Conservation (phyloP, 2,113 vertebrate species). For the Sylvia atricapilla region DNA sequence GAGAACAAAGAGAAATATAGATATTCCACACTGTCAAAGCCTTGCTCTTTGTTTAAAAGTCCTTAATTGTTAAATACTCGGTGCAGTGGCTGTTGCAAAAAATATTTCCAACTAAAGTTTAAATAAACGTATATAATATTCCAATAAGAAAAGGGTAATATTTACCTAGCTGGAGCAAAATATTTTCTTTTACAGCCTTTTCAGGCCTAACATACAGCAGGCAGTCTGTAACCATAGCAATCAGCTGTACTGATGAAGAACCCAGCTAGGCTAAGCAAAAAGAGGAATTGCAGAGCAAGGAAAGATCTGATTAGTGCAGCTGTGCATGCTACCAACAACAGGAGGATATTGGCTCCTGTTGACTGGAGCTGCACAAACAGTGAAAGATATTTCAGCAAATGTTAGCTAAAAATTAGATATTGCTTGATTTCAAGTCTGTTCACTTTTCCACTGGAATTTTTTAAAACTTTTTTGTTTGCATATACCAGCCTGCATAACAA, state of each 20-base stretch:
- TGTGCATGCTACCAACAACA: background rate
- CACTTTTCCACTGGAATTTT: background rate
- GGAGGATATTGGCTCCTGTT: background rate
- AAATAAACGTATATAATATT: background rate
- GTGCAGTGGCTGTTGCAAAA: background rate
- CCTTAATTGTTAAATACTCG: background rate
- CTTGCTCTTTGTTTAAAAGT: background rate
- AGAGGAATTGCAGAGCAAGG: background rate
- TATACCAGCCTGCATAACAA: background rate
- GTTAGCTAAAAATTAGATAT: background rate
- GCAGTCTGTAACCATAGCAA: constrained; percentile 22
- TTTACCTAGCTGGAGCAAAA: background rate
- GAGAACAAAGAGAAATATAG: background rate
- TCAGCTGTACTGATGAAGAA: background rate
- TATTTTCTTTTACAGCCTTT: background rate
- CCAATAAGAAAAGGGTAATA: background rate
- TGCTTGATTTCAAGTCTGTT: background rate
- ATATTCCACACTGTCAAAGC: background rate
- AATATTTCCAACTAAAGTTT: background rate
- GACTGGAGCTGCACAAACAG: background rate
- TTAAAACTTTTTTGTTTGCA: background rate
- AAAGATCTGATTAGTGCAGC: background rate
- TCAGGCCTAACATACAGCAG: background rate
- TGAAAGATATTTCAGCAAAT: background rate
- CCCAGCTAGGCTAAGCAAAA: background rate